These are phyloP conservation scores for Epinephelus coioides DNA, from an alignment of 2,797 vertebrate genomes.

Conservation along the genomic window DNA sequence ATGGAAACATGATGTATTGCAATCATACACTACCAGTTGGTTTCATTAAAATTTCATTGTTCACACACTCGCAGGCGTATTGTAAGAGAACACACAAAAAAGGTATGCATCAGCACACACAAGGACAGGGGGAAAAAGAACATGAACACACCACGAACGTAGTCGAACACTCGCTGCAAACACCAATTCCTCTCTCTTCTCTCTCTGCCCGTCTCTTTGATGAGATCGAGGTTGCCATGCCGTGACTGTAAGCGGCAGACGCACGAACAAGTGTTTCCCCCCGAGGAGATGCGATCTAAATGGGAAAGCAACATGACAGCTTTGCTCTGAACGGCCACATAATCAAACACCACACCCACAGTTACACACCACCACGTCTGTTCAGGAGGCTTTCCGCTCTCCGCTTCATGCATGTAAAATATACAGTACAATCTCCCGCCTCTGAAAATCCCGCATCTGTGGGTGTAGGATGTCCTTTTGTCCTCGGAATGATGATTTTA, in stretches of 20 bases:
- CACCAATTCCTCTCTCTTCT: conserved; percentile 38
- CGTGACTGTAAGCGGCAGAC: conserved; percentile 76
- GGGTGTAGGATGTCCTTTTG: conserved; percentile 11
- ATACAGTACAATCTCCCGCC: conserved; percentile 23
- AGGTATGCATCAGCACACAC: conserved; percentile 70
- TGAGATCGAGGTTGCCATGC: conserved; percentile 81
- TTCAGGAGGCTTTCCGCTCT: conserved; percentile 40
- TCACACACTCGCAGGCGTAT: conserved; percentile 63
- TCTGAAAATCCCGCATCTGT: conserved; percentile 13
- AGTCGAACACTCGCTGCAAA: conserved; percentile 44
- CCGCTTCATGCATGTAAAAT: conserved; percentile 52
- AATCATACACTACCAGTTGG: conserved; percentile 60
- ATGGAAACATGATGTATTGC: conserved; percentile 51
- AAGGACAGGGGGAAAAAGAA: conserved; percentile 41
- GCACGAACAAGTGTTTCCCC: conserved; percentile 78
- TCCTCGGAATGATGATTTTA: background rate
- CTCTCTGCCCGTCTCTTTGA: conserved; percentile 68
- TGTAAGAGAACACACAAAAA: conserved; percentile 48
- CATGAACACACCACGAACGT: conserved; percentile 42
- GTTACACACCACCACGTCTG: conserved; percentile 60
- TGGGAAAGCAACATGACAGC: conserved; percentile 81
- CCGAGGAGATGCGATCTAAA: conserved; percentile 77
- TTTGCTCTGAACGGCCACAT: conserved; percentile 74
- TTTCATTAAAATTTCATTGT: conserved; percentile 73
- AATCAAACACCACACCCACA: conserved; percentile 76